Evolutionary conservation across 2,797 vertebrate species (phyloP).

Genomic region (Lagorchestes hirsutus): DNA sequence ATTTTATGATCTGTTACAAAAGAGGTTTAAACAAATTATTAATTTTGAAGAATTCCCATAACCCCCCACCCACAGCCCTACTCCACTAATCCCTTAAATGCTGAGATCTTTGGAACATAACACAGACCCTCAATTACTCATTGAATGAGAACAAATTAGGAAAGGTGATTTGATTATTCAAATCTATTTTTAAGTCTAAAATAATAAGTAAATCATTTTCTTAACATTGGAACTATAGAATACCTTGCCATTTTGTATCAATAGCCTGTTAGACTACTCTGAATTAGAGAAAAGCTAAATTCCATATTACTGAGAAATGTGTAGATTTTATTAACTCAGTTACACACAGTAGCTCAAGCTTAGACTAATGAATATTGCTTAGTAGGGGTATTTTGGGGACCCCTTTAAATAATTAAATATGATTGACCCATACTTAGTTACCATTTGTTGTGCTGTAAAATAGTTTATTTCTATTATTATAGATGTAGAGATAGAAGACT

Average conservation of each 20-base stretch:
- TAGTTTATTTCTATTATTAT: neutral
- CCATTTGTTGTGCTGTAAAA: conserved; percentile 5
- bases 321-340: neutral
- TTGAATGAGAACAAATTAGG: neutral
- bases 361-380: neutral
- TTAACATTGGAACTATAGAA: neutral
- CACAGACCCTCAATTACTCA: neutral
- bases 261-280: neutral
- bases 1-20: neutral
- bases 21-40: neutral
- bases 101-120: neutral
- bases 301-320: neutral
- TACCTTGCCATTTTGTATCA: neutral
- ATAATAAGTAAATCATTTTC: neutral
- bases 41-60: neutral
- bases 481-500: neutral
- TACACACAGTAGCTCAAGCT: neutral
- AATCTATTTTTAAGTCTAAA: neutral
- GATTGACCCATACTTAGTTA: neutral
- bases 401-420: conserved; percentile 5
- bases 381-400: neutral
- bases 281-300: neutral
- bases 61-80: rapidly evolving
- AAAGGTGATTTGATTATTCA: neutral
- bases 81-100: neutral